Evolutionary conservation across 2,888 invertebrate species (phyloP), one percentile per base, ranked within the genome.

Genomic region (Machimus rusticus): DNA sequence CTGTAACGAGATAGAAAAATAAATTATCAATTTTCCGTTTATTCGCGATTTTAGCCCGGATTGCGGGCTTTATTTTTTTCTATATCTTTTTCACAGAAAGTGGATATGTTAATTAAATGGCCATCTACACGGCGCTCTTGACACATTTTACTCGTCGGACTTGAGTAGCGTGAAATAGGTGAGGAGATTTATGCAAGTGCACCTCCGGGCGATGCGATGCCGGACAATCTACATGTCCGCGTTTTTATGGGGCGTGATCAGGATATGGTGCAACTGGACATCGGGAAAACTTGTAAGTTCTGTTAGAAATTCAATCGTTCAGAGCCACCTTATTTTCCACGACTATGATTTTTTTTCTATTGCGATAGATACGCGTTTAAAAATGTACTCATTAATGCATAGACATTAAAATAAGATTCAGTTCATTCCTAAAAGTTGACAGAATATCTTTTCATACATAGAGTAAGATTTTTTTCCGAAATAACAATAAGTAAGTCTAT

Each of bases 1-100:
- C 96, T 90, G 87, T 66, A 66, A 66, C 23, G 12, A 66, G 66
- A 66, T 1, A 66, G 88, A 88, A 88, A 88, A 87, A 88, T 88
- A 86, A 88, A 14, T 55, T 23, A 66, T 66, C 66, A 82, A 31
- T 55, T 82, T 81, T 82, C 82, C 82, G 57, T 82, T 82, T 82
- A 82, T 57, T 82, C 34, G 37, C 34, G 57, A 57, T n/a, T n/a
- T n/a, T 66, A 19, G 66, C 66, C 9, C 3, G 23, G 12, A 28
- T 66, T 19, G 66, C 6, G 51, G 28, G 28, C 37, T 37, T 39
- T 39, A 12, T 39, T 39, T 39, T 2, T 12, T 39, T 1, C 12
- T n/a, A n/a, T n/a, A n/a, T n/a, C n/a, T 76, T 76, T 37, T 76
- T 9, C 76, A 16, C 37, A 5, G 28, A 76, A 76, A 76, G 43